These are phyloP conservation scores for Bombus superbus DNA, from an alignment of 1,140 invertebrate genomes.

Conservation along the genomic window DNA sequence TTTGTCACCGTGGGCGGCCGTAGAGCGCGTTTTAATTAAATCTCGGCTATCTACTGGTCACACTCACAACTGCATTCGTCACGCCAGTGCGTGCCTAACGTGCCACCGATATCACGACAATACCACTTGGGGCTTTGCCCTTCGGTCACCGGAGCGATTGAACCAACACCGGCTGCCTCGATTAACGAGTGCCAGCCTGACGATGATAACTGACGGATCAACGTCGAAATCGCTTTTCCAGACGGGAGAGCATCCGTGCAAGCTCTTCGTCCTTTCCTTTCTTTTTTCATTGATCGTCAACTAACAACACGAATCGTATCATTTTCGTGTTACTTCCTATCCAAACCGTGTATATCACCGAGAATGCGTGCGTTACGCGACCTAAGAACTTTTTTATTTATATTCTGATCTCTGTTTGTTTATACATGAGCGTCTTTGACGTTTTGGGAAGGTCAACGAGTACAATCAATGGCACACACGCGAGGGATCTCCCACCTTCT, in stretches of 20 bases:
- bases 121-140: conserved; percentile 16
- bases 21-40: conserved; percentile 65
- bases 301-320: not conserved
- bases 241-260: not conserved
- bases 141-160: not conserved
- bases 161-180: not conserved
- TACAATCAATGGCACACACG: not conserved
- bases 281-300: not conserved
- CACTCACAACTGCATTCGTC: conserved; percentile 34
- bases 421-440: too few species aligned
- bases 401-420: not conserved
- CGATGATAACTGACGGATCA: not conserved
- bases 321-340: not conserved
- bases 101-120: conserved; percentile 39
- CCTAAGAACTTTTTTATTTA: not conserved
- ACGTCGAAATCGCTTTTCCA: not conserved
- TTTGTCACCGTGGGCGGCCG: conserved; percentile 7
- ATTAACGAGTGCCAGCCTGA: not conserved
- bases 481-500: not conserved
- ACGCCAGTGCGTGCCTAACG: conserved; percentile 25
- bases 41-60: conserved; percentile 48
- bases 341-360: not conserved
- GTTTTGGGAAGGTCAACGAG: not conserved
- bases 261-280: not conserved
- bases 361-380: too few species aligned